Evolutionary conservation across 2,797 vertebrate species (phyloP), one percentile per base, ranked within the genome.

Genomic region (Enteromius fasciolatus): DNA sequence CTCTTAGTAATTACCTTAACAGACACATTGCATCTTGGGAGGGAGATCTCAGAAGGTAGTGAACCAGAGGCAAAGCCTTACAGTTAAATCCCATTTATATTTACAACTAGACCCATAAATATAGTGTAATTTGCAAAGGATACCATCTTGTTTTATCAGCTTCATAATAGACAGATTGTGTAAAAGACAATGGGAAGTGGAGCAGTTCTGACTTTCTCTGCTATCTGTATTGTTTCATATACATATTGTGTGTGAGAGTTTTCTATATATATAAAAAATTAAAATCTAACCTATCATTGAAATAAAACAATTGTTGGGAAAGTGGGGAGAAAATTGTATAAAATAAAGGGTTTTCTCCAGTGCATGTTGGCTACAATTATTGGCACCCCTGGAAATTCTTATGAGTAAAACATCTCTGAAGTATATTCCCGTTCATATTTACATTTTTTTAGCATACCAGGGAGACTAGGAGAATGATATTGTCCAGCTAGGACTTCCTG

Each of bases 51-150:
- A 57, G 28, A 76, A 54, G 36, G 23, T 46, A 31, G 36, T 59
- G 25, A 28, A 64, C n/a, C 64, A 64, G 59, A 73, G 74, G 59
- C 18, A 68, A 78, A 10, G 52, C 52, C 78, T 48, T 17, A 25
- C 50, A 48, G 48, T 67, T 54, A 33, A 33, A n/a, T 80, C 11
- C 50, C 7, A n/a, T 41, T 57, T 75, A 61, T 17, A 64, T 68
- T 83, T 70, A 70, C 44, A 81, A 63, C 63, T 59, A 48, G n/a
- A 80, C 23, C 75, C 48, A 44, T 68, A 69, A 74, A 63, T 31
- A 23, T 25, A 36, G 57, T n/a, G 25, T 63, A 63, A 39, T 82
- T 84, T 82, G 59, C 66, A 33, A 66, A 41, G 18, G 66, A 80
- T 41, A 3, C 36, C 14, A 12, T 70, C 52, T 67, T 36, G 52